A percentile compares a stretch with the other conserved stretches of the same genome.
These are phyloP conservation scores for Nyctibius bracteatus DNA, from an alignment of 2,113 vertebrate species.

Conservation along the genomic window DNA sequence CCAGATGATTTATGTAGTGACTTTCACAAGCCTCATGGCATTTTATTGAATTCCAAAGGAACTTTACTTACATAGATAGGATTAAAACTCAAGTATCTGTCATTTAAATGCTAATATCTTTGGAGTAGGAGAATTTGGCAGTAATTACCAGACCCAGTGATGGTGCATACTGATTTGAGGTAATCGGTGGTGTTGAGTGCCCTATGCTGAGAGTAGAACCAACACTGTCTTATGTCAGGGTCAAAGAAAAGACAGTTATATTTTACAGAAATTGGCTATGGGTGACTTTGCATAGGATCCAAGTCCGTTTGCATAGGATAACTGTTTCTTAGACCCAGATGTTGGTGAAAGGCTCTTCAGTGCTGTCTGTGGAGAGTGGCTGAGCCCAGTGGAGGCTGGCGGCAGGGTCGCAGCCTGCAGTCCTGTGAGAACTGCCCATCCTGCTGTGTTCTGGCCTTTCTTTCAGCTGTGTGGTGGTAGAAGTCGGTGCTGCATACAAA, in stretches of 20 bases:
- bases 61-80: neutral
- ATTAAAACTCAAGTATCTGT: constrained; percentile 7
- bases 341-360: neutral
- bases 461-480: neutral
- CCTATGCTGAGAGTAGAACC: neutral
- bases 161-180: constrained; percentile 19
- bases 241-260: neutral
- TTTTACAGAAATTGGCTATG: neutral
- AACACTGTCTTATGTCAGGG: neutral
- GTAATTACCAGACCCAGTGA: neutral
- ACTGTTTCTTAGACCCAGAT: neutral
- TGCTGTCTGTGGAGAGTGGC: neutral
- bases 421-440: neutral
- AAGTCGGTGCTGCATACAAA: neutral
- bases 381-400: neutral
- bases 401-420: neutral
- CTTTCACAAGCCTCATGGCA: constrained; percentile 6
- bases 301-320: neutral
- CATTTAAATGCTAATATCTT: constrained; percentile 48
- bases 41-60: constrained; percentile 31
- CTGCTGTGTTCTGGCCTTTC: neutral
- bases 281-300: neutral
- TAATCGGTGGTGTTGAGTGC: neutral
- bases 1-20: constrained; percentile 7
- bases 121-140: constrained; percentile 9